A percentile compares a stretch with the other conserved stretches of the same genome.
Evolutionary conservation across 2,888 invertebrate genomes (phyloP).

Genomic region (Poecilobothrus nobilitatus): DNA sequence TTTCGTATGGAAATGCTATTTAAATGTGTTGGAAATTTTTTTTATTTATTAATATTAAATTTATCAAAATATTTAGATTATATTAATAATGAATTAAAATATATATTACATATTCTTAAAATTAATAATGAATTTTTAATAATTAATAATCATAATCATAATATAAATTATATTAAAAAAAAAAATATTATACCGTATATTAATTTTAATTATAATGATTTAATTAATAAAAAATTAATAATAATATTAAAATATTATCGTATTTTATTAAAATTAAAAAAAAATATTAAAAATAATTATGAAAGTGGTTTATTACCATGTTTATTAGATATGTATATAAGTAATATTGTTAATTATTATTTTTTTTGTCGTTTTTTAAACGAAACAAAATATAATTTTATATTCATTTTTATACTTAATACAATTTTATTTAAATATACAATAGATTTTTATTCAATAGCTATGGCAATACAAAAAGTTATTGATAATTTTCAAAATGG

Average conservation of each 20-base stretch:
- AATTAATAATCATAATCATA: too few species aligned
- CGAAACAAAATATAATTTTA: too few species aligned
- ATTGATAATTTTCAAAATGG: conserved; percentile 3
- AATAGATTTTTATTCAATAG: neutral
- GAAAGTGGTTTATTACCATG: neutral
- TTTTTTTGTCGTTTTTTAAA: neutral
- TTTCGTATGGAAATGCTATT: neutral
- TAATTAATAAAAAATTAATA: neutral
- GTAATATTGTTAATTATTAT: neutral
- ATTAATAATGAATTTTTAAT: neutral
- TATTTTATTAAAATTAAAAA: neutral
- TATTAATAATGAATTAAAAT: neutral
- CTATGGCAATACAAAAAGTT: neutral
- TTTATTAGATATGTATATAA: neutral
- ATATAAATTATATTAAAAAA: too few species aligned
- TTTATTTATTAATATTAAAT: neutral
- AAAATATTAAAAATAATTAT: neutral
- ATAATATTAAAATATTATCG: neutral
- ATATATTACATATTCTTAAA: neutral
- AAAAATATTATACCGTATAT: too few species aligned
- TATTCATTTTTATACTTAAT: neutral
- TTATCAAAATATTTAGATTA: neutral
- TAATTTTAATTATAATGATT: too few species aligned
- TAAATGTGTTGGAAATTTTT: neutral
- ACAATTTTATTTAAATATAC: neutral